Evolutionary conservation across 2,113 vertebrate genomes (phyloP), one percentile per base, ranked within the genome.

Genomic region (Microtus ochrogaster): DNA sequence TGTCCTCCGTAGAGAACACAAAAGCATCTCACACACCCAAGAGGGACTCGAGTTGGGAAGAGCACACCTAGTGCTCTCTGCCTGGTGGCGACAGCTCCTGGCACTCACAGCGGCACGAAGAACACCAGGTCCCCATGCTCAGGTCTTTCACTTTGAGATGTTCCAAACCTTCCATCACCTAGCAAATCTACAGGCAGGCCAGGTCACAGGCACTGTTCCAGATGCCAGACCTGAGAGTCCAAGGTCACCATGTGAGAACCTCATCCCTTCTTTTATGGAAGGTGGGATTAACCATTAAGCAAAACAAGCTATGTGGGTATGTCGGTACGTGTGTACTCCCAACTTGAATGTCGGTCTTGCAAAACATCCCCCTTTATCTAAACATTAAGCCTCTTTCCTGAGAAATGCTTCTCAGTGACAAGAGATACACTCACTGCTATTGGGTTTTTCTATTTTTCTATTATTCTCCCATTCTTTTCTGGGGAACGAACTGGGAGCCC

Each of bases 21-120:
- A 58, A n/a, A 74, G 66, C 65, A 55, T n/a, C 47, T 39, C 30
- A 68, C 49, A 12, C 1, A 22, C 68, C 7, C 36, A 1, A 9
- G 82, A 0, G 65, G 22, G 0, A 0, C 2, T 7, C 0, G 47
- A 58, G 30, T 33, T 49, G 70, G 82, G 1, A n/a, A 13, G 30
- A 39, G 49, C n/a, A 30, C 8, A 0, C 7, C 24, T 2, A 17
- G 81, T 14, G 3, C 49, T 70, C 17, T 8, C 76, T 63, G 28
- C 1, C 8, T 0, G 21, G 49, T 70, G 39, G n/a, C 26, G 44
- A 10, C 13, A 55, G 49, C 7, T 85, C 39, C 12, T 9, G 84
- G 33, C 19, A 3, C 28, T 28, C 11, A 3, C 1, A 83, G 58
- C 19, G 17, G 13, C 63, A 36, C 0, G 3, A 74, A 19, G 26